These are phyloP conservation scores for Diadumene lineata DNA, from an alignment of 92 coral and sea anemone species.

Conservation along the genomic window DNA sequence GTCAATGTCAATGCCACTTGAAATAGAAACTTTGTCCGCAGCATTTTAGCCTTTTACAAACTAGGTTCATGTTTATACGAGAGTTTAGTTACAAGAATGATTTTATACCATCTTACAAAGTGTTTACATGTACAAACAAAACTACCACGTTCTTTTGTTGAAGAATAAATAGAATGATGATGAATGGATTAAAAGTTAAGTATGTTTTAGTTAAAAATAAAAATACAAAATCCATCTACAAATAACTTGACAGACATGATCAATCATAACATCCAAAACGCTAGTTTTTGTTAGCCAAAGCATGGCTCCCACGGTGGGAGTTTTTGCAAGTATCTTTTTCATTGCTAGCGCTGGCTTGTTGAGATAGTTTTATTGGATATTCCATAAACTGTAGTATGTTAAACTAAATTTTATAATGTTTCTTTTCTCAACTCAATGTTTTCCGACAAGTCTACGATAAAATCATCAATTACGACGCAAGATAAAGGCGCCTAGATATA, in stretches of 20 bases:
- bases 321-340: too few species aligned
- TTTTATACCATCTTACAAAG: not conserved
- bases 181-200: slow-evolving; percentile 4
- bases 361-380: too few species aligned
- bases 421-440: too few species aligned
- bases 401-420: too few species aligned
- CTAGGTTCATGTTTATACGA: not conserved
- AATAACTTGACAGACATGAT: too few species aligned
- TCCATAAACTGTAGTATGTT: too few species aligned
- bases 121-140: not conserved
- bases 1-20: slow-evolving; percentile 1
- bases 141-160: not conserved
- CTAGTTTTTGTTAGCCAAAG: too few species aligned
- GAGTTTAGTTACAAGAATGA: not conserved
- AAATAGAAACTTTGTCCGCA: not conserved
- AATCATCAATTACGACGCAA: not conserved
- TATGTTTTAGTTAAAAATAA: not conserved
- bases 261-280: too few species aligned
- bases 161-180: not conserved
- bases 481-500: not conserved
- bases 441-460: too few species aligned
- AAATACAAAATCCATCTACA: slow-evolving; percentile 13
- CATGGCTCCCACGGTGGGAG: too few species aligned
- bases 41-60: not conserved
- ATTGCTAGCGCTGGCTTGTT: too few species aligned